phyloP scores from a whole-genome alignment of 2,888 invertebrate genomes.

The Drosophila mettleri region DNA sequence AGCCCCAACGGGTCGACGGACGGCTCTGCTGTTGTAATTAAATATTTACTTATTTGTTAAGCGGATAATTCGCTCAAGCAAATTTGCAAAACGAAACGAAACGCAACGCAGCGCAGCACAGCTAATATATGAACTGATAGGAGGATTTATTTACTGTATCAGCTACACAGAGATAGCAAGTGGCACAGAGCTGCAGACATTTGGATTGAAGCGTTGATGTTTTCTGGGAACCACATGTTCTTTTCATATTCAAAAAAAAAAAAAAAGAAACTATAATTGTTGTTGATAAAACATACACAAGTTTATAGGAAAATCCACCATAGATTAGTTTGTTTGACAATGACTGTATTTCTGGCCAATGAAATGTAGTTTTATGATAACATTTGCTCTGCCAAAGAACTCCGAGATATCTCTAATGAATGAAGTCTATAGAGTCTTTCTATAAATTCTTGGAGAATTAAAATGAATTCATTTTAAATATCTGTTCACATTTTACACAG shows the following conservation, averaged over 20 bases:
- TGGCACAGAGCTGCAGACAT: not conserved
- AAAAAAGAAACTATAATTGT: not conserved
- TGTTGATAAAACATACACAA: not conserved
- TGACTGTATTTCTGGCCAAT: not conserved
- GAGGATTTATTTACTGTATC: constrained; percentile 1
- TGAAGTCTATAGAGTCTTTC: not conserved
- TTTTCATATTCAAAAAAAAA: not conserved
- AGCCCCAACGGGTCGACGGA: constrained; percentile 12
- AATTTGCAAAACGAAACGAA: constrained; percentile 20
- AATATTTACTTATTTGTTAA: constrained; percentile 45
- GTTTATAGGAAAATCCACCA: not conserved
- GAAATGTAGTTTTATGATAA: not conserved
- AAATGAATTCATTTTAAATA: not conserved
- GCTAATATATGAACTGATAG: constrained; percentile 25
- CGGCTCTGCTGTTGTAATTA: constrained; percentile 12
- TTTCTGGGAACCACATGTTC: not conserved
- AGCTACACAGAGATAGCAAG: not conserved
- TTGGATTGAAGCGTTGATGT: not conserved
- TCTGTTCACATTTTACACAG: not conserved
- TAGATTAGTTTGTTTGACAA: not conserved
- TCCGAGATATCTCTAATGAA: not conserved
- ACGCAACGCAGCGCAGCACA: constrained; percentile 4
- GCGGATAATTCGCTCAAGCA: constrained; percentile 37
- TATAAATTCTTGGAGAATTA: not conserved
- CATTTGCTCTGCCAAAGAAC: not conserved